Conservation (phyloP, 2,797 vertebrate genomes). For the Micrastur ruficollis region DNA sequence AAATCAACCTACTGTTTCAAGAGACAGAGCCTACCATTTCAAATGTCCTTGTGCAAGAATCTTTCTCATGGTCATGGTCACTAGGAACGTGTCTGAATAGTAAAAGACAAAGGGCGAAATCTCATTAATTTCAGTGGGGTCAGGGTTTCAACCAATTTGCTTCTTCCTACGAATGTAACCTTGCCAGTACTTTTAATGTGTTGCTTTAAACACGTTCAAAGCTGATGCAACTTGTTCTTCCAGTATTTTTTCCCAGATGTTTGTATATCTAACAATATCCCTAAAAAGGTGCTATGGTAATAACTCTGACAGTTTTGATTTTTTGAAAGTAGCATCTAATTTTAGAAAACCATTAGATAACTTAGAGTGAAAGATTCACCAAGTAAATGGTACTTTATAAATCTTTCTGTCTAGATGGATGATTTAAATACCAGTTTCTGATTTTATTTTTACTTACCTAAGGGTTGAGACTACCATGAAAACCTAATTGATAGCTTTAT, state of each 20-base stretch:
- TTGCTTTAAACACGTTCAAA: background rate
- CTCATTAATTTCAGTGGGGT: background rate
- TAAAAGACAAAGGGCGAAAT: background rate
- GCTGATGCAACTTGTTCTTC: background rate
- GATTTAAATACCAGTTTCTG: background rate
- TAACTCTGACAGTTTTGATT: background rate
- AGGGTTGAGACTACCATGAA: background rate
- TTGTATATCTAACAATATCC: background rate
- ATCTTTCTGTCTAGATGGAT: background rate
- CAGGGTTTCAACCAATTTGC: conserved; percentile 5
- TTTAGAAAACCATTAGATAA: conserved; percentile 44
- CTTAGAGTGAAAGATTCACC: background rate
- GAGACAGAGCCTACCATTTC: background rate
- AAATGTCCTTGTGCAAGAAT: background rate
- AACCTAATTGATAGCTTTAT: background rate
- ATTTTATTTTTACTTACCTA: background rate
- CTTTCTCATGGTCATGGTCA: background rate
- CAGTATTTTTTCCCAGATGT: background rate
- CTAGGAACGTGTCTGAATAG: background rate
- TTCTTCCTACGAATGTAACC: conserved; percentile 2
- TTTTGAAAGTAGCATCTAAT: conserved; percentile 12
- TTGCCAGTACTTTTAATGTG: background rate
- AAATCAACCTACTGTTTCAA: background rate
- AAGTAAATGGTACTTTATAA: background rate
- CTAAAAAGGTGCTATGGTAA: background rate